A percentile compares a stretch with the other conserved stretches of the same genome.
phyloP scores from a whole-genome alignment of 2,797 vertebrate species.

The Coccyzus lansbergi region DNA sequence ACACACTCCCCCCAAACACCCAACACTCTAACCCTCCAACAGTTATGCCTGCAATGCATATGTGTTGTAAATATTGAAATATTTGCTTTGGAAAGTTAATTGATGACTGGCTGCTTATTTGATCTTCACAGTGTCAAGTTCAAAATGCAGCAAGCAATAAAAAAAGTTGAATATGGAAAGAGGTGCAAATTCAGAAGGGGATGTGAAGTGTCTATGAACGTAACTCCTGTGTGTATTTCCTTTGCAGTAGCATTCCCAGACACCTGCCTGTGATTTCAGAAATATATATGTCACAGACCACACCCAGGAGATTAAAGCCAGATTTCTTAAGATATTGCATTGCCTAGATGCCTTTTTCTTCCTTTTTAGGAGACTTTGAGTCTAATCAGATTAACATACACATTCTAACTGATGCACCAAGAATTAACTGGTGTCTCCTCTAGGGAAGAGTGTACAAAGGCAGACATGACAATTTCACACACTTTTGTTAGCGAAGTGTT shows the following conservation, averaged over 20 bases:
- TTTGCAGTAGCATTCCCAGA: conserved; percentile 34
- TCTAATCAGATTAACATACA: neutral
- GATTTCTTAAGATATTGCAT: neutral
- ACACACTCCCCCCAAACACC: no score
- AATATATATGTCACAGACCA: neutral
- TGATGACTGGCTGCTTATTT: conserved; percentile 25
- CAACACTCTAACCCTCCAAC: no score
- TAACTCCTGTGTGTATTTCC: neutral
- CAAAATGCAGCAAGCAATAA: neutral
- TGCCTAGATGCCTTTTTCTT: neutral
- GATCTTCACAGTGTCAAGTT: conserved; percentile 31
- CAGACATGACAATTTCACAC: neutral
- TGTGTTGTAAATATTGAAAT: conserved; percentile 31
- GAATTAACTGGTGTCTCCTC: neutral
- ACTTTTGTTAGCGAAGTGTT: neutral
- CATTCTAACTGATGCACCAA: neutral
- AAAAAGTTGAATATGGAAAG: neutral
- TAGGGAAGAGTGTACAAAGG: neutral
- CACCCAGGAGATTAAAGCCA: neutral
- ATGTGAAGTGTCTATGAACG: neutral
- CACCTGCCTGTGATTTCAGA: conserved; percentile 37
- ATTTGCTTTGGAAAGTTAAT: conserved; percentile 38
- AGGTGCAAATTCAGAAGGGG: conserved; percentile 30
- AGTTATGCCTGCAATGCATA: conserved; percentile 39
- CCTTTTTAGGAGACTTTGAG: neutral